A percentile compares a stretch with the other conserved stretches of the same genome.
Conservation (phyloP, 2,888 invertebrate genomes). For the Pandemis cinnamomeana region DNA sequence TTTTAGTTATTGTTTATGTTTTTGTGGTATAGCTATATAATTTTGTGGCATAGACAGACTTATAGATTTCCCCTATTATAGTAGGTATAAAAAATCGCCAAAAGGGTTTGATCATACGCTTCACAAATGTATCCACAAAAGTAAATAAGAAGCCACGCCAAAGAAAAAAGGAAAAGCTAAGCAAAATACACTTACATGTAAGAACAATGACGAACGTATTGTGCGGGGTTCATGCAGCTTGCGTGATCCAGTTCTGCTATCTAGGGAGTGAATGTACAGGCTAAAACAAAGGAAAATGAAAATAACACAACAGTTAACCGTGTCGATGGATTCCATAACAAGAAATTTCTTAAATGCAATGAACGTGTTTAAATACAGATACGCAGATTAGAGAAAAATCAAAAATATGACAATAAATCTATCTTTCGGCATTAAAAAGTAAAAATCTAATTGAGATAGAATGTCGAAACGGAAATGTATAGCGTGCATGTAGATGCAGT, state of each 20-base stretch:
- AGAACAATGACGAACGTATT: constrained; percentile 63
- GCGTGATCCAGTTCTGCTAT: constrained; percentile 70
- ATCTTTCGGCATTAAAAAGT: background rate
- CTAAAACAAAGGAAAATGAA: constrained; percentile 56
- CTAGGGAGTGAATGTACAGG: constrained; percentile 70
- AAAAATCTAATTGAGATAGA: constrained; percentile 35
- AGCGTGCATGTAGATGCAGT: constrained; percentile 62
- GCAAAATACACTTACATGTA: constrained; percentile 58
- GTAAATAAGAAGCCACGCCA: constrained; percentile 42
- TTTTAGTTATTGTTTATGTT: no score
- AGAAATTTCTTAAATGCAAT: constrained; percentile 13
- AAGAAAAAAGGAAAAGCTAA: constrained; percentile 47
- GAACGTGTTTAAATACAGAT: background rate
- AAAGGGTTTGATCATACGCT: constrained; percentile 3
- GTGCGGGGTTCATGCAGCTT: constrained; percentile 76
- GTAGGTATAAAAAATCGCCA: no score
- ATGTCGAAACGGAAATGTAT: constrained; percentile 35
- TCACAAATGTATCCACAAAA: background rate
- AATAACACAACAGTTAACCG: constrained; percentile 18
- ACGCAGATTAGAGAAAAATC: constrained; percentile 7
- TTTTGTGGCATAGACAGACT: no score
- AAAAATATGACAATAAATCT: constrained; percentile 4
- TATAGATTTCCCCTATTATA: no score
- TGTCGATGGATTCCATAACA: constrained; percentile 11
- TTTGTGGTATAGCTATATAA: no score